phyloP scores from a whole-genome alignment of 2,113 vertebrate species.

The Rattus norvegicus region GRCr8 NC_086033.1:66766501-66767000 shows the following conservation, averaged over 20 bases:
- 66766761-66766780: neutral
- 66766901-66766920: too few relatives aligned
- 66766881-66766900: too few relatives aligned
- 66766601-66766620: neutral
- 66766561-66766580: neutral
- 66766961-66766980: constrained; percentile 31
- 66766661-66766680: neutral
- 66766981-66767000: neutral
- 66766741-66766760: constrained; percentile 36
- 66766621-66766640: neutral
- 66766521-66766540: neutral
- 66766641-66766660: neutral
- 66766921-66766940: neutral
- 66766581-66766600: neutral
- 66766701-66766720: constrained; percentile 1
- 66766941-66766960: constrained; percentile 2
- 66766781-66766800: too few relatives aligned
- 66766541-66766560: neutral
- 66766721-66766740: constrained; percentile 5
- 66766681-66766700: neutral
- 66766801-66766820: too few relatives aligned
- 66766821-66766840: too few relatives aligned
- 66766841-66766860: too few relatives aligned
- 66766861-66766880: too few relatives aligned
- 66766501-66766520: neutral